Base-by-base conservation (phyloP, 2,113 vertebrate genomes). In the Antennarius striatus region DNA sequence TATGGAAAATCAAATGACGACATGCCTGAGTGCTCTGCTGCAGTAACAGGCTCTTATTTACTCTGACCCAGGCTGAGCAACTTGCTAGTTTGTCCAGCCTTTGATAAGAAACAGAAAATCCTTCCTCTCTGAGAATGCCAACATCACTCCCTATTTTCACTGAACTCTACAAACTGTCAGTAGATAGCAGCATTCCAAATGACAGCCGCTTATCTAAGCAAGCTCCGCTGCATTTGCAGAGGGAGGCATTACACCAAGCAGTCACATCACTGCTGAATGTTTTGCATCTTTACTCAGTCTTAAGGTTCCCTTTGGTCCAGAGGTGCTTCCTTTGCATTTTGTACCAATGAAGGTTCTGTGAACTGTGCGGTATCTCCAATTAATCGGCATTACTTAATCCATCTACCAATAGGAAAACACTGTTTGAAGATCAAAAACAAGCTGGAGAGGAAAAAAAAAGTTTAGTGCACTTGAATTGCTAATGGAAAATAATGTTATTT, bases 181-280 rank as follows among this genome's bases (percentile, higher is more conserved):
- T 29, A 88, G 84, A 91, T 88, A 90, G 81, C 63, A 28, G 75
- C 68, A 76, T 90, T 90, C 76, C 63, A 89, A 90, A 90, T 91
- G 87, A 85, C 91, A 88, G 75, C 64, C 40, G 77, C 88, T 91
- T 91, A 91, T 91, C 90, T 83, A 68, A 88, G 88, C 67, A 82
- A 79, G 85, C 77, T 77, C 70, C 55, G 53, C 53, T 82, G 77
- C 79, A 72, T 90, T 88, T 72, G 67, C 78, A 62, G 58, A 58
- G 75, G 64, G 59, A 63, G 70, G 74, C 71, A 73, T 49, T 85
- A 83, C 60, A 83, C 79, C 57, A 67, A 75, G 40, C 53, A 11
- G 42, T 47, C 54, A 43, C 73, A 63, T 83, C 80, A 60, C 53
- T 69, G 71, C 40, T 45, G 56, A 39, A 74, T 69, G 59, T 79